Percentiles rank a stretch among this genome's conserved stretches.
These are phyloP conservation scores for Metaphire vulgaris DNA, from an alignment of 1,140 invertebrate genomes.

Conservation along the genomic window DNA sequence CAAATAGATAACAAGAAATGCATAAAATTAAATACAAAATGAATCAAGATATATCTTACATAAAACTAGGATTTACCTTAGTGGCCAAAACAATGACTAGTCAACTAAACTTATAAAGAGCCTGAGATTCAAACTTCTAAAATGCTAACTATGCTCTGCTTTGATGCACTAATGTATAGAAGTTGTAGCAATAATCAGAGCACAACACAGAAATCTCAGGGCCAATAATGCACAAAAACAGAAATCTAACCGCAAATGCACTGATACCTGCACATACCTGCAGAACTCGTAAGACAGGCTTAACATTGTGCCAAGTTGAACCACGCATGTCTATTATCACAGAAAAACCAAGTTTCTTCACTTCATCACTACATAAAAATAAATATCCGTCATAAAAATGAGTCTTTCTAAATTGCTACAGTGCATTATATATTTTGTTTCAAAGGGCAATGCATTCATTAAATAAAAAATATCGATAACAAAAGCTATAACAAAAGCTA, in stretches of 20 bases:
- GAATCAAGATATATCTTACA: neutral
- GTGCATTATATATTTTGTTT: neutral
- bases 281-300: slow-evolving; percentile 91
- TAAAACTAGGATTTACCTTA: neutral
- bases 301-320: slow-evolving; percentile 88
- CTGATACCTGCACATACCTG: too few species aligned
- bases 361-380: slow-evolving; percentile 70
- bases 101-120: neutral
- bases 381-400: slow-evolving; percentile 40
- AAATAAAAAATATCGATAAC: neutral
- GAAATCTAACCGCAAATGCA: too few species aligned
- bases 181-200: too few species aligned
- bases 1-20: too few species aligned
- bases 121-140: neutral
- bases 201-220: too few species aligned
- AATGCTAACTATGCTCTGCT: too few species aligned
- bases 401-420: slow-evolving; percentile 19
- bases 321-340: slow-evolving; percentile 87
- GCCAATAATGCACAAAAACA: too few species aligned
- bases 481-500: neutral
- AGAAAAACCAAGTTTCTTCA: slow-evolving; percentile 79
- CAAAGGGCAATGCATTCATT: too few species aligned
- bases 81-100: neutral
- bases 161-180: too few species aligned
- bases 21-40: neutral